Evolutionary conservation across 2,113 vertebrate species (phyloP), one percentile per base, ranked within the genome.

Genomic region (Colinus virginianus): DNA sequence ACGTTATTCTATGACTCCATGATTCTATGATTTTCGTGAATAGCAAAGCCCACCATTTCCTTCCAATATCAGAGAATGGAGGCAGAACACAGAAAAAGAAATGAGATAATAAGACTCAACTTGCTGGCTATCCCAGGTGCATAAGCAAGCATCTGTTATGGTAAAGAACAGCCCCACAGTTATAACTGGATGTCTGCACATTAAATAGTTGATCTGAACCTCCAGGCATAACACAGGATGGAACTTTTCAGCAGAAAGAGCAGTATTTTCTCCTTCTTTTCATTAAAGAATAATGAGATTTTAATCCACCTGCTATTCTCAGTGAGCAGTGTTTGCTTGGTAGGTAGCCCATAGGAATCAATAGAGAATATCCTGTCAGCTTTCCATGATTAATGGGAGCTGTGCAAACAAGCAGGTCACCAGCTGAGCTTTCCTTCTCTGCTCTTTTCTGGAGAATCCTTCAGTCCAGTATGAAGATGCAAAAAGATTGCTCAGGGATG

Each of bases 171-270:
- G 40, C 62, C 14, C 34, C 18, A 32, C n/a, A n/a, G 13, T 72
- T 88, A 86, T 88, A 90, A 83, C 79, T 90, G 43, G 36, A 43
- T 61, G 14, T 43, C 69, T 92, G 42, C 49, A 87, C 84, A 69
- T 90, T 56, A 85, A 90, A 62, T 34, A 53, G 19, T 46, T 64
- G 40, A 13, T 69, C 36, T 45, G 23, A 76, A 30, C 45, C 14
- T 79, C 30, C 16, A 28, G 48, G 1, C 0, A 0, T 48, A 70
- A 12, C 81, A 25, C 34, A 51, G 90, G 17, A 53, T 66, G 40
- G 69, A 76, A 15, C 19, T 76, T 64, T 62, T 46, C 17, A 19
- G 1, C 43, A 84, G 75, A 87, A 82, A 87, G 49, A 46, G 40
- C 1, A 3, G 0, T 3, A 4, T 68, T 87, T 87, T 87, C 40